A percentile compares a stretch with the other conserved stretches of the same genome.
Conservation (phyloP, 2,113 vertebrate species). For the Ibidorhyncha struthersii region DNA sequence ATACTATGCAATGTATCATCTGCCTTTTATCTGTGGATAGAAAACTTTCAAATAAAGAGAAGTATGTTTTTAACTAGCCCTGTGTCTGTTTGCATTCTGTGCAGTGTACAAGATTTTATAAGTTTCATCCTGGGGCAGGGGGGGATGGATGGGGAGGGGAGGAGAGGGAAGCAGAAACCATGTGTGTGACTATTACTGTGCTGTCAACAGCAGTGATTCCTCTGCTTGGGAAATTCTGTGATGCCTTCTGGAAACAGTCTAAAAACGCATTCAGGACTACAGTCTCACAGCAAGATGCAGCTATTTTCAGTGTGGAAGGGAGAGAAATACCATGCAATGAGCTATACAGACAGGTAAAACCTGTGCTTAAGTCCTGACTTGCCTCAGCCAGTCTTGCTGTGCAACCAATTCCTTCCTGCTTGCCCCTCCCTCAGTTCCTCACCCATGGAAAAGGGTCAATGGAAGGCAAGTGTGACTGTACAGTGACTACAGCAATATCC, state of each 20-base stretch:
- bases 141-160: neutral
- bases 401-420: neutral
- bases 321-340: neutral
- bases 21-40: conserved; percentile 22
- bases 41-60: conserved; percentile 43
- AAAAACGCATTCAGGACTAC: neutral
- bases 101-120: neutral
- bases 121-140: neutral
- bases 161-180: neutral
- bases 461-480: neutral
- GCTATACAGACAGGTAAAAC: neutral
- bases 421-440: neutral
- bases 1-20: neutral
- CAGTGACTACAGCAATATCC: neutral
- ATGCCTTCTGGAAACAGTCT: neutral
- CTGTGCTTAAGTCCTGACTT: neutral
- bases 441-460: too few relatives aligned
- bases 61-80: conserved; percentile 30
- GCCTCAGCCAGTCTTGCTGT: neutral
- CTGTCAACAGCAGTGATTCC: neutral
- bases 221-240: neutral
- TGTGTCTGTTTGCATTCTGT: neutral
- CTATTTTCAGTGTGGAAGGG: neutral
- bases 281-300: neutral
- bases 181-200: neutral